Conservation (phyloP, 2,797 vertebrate genomes). For the Pogoniulus pusillus region DNA sequence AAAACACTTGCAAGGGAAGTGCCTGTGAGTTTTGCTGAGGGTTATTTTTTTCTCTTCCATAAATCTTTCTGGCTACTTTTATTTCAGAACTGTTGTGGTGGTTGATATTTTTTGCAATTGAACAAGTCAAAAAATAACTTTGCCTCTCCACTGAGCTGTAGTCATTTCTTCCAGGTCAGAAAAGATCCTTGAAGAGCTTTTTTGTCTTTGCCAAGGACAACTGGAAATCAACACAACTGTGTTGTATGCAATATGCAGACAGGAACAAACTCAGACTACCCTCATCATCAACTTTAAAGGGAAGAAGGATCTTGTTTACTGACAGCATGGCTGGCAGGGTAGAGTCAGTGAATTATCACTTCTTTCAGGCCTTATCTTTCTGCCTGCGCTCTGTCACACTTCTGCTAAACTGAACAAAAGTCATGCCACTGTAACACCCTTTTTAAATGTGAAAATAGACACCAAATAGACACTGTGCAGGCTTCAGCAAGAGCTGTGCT, state of each 20-base stretch:
- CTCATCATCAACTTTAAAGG: background rate
- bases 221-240: background rate
- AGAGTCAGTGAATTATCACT: background rate
- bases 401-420: background rate
- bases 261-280: background rate
- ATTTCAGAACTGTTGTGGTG: background rate
- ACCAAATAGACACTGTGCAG: background rate
- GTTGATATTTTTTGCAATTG: background rate
- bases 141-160: background rate
- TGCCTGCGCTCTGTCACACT: background rate
- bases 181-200: background rate
- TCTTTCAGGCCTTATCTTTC: slow-evolving; percentile 20
- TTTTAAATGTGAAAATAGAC: background rate
- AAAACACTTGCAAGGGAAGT: background rate
- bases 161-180: background rate
- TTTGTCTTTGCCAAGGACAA: background rate
- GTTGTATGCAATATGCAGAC: background rate
- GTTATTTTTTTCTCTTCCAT: background rate
- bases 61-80: background rate
- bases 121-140: background rate
- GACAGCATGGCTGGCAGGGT: background rate
- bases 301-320: background rate
- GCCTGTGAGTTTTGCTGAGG: background rate
- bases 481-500: background rate
- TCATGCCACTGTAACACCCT: background rate